Evolutionary conservation across 2,888 invertebrate species (phyloP).

Genomic region (Tetanocera ferruginea): DNA sequence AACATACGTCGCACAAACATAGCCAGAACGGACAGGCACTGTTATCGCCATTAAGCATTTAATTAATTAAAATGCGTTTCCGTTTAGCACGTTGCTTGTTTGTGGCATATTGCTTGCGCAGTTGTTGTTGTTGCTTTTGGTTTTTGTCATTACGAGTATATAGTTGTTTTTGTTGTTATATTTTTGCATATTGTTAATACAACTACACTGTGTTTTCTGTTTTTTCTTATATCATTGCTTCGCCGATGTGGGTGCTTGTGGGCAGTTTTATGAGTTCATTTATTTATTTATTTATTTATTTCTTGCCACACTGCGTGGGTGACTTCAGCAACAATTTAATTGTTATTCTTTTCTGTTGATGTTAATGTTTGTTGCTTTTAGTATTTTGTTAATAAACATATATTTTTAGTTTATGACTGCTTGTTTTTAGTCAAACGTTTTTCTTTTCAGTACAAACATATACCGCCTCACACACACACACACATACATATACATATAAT

Average conservation of each 20-base stretch:
- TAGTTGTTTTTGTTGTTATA: background rate
- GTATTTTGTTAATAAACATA: too few species aligned
- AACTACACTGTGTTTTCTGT: background rate
- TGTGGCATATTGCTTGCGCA: background rate
- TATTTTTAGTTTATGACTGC: too few species aligned
- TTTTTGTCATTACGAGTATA: background rate
- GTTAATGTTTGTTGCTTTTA: too few species aligned
- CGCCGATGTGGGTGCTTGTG: too few species aligned
- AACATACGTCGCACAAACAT: background rate
- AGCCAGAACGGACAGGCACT: background rate
- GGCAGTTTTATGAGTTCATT: background rate
- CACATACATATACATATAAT: too few species aligned
- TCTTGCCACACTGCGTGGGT: background rate
- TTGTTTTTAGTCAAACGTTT: too few species aligned
- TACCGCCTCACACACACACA: too few species aligned
- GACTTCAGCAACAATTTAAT: too few species aligned
- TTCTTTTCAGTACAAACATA: too few species aligned
- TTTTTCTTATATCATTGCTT: background rate
- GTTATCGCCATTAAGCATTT: slow-evolving; percentile 21
- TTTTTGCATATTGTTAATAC: background rate
- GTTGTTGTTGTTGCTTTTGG: background rate
- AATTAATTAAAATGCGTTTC: slow-evolving; percentile 24
- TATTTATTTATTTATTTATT: background rate
- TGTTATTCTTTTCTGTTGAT: too few species aligned
- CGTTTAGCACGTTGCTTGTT: background rate